Percentiles rank a stretch among this genome's conserved stretches.
phyloP scores from a whole-genome alignment of 1,140 invertebrate genomes.

The Drosophila carrolli region DNA sequence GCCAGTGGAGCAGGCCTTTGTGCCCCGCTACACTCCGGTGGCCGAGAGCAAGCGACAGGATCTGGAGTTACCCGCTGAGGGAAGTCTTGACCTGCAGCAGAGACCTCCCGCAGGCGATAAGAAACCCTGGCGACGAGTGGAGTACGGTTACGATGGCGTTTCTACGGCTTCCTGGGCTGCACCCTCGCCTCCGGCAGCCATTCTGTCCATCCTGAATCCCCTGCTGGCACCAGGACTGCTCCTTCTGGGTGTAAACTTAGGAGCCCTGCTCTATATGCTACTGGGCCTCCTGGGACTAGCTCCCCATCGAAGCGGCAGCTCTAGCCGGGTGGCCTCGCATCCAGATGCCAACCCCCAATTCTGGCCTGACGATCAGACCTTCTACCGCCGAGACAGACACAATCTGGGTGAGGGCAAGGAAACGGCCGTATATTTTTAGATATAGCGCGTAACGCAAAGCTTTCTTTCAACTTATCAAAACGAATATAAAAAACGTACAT shows the following conservation, averaged over 20 bases:
- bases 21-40: slow-evolving; percentile 54
- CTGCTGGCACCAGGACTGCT: slow-evolving; percentile 55
- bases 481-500: slow-evolving; percentile 58
- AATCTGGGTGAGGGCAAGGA: slow-evolving; percentile 56
- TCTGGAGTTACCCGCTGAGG: slow-evolving; percentile 18
- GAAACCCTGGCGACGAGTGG: slow-evolving; percentile 62
- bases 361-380: slow-evolving; percentile 19
- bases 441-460: slow-evolving; percentile 34
- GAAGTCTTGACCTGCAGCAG: background rate
- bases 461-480: slow-evolving; percentile 44
- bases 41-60: slow-evolving; percentile 56
- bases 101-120: slow-evolving; percentile 8
- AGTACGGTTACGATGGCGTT: slow-evolving; percentile 33
- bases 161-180: slow-evolving; percentile 27
- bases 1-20: slow-evolving; percentile 13
- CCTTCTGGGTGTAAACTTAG: slow-evolving; percentile 59
- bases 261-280: slow-evolving; percentile 60
- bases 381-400: slow-evolving; percentile 59
- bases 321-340: background rate
- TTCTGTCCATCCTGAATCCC: slow-evolving; percentile 23
- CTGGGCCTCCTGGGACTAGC: slow-evolving; percentile 54
- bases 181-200: slow-evolving; percentile 10
- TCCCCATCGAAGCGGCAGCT: slow-evolving; percentile 25
- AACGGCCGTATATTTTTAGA: slow-evolving; percentile 62
- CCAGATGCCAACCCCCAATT: background rate